These are phyloP conservation scores for Enteromius viviparus DNA, from an alignment of 2,797 vertebrate species.

Conservation along the genomic window DNA sequence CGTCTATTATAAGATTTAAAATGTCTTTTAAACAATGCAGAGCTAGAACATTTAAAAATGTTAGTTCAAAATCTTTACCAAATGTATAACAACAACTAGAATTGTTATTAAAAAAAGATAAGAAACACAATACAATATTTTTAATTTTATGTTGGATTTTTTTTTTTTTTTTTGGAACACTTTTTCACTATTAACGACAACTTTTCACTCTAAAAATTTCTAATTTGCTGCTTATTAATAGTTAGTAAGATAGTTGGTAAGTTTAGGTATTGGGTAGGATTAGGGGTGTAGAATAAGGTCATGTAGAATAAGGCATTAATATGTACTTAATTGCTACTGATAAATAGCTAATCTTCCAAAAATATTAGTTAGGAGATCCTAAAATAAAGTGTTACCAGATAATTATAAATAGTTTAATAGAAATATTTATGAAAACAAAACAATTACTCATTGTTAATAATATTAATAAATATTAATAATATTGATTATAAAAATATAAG, in stretches of 20 bases:
- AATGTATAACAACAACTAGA: background rate
- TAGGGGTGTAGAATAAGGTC: too few species aligned
- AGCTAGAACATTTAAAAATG: background rate
- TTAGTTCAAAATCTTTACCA: background rate
- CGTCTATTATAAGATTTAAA: background rate
- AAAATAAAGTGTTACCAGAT: background rate
- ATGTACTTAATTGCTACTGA: too few species aligned
- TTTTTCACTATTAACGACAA: too few species aligned
- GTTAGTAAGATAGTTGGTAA: too few species aligned
- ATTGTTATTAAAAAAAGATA: background rate
- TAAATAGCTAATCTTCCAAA: too few species aligned
- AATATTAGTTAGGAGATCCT: too few species aligned
- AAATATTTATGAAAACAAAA: background rate
- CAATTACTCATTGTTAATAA: background rate
- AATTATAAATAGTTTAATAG: background rate
- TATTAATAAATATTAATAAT: background rate
- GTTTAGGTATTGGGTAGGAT: too few species aligned
- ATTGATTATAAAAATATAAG: constrained; percentile 7
- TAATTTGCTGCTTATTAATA: too few species aligned
- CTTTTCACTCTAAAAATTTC: too few species aligned
- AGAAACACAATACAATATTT: background rate
- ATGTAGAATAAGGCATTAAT: too few species aligned
- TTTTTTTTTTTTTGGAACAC: background rate
- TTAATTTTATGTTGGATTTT: too few species aligned
- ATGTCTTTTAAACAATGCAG: background rate